Percentiles rank a stretch among this genome's conserved stretches.
Evolutionary conservation across 2,888 invertebrate species (phyloP).

Genomic region (Apantesis nais): DNA sequence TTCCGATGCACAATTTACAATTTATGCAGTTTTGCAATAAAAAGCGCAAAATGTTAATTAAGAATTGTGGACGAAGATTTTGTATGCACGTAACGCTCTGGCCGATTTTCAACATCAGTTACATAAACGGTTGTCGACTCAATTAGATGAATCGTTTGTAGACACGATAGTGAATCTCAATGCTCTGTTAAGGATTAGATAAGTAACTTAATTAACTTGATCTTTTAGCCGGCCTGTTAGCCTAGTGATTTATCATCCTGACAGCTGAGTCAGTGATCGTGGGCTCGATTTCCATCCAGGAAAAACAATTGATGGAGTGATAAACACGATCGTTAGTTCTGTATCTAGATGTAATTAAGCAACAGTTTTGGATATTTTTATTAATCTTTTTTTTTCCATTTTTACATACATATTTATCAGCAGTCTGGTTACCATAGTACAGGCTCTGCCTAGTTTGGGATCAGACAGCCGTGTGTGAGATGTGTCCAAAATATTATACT

Average conservation of each 20-base stretch:
- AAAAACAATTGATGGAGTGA: no score
- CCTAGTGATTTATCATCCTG: background rate
- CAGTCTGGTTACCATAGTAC: no score
- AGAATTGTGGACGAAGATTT: background rate
- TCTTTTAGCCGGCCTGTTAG: background rate
- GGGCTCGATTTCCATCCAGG: no score
- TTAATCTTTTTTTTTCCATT: no score
- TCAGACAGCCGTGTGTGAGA: no score
- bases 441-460: no score
- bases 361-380: no score
- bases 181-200: conserved; percentile 6
- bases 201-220: background rate
- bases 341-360: no score
- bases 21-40: background rate
- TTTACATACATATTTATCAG: no score
- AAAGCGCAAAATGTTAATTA: background rate
- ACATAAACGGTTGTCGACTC: background rate
- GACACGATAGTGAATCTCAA: background rate
- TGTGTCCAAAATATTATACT: no score
- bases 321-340: no score
- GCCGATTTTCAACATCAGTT: background rate
- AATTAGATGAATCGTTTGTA: background rate
- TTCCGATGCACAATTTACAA: background rate
- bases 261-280: no score
- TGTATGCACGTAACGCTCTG: background rate